phyloP scores from a whole-genome alignment of 2,113 vertebrate genomes.

The Microtus oregoni region DNA sequence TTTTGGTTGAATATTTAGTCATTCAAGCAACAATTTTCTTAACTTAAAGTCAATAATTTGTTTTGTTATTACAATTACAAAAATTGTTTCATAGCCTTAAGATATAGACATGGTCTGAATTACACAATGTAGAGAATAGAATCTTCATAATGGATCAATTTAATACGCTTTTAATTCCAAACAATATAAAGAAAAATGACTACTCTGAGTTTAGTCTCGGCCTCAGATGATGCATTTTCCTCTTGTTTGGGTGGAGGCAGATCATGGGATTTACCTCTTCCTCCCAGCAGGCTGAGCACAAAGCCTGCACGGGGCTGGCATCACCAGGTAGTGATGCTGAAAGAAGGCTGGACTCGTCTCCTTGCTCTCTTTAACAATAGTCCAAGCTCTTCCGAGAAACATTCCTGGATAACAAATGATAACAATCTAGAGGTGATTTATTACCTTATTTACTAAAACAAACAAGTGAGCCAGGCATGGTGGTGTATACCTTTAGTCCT shows the following conservation, averaged over 20 bases:
- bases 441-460: not conserved
- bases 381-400: constrained; percentile 88
- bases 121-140: constrained; percentile 74
- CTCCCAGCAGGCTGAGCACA: constrained; percentile 36
- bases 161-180: constrained; percentile 87
- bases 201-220: constrained; percentile 79
- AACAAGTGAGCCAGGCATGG: not conserved
- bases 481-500: not conserved
- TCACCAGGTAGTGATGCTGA: constrained; percentile 41
- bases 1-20: constrained; percentile 82
- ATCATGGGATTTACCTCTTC: not conserved
- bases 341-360: constrained; percentile 31
- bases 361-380: constrained; percentile 82
- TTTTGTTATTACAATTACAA: constrained; percentile 86
- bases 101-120: constrained; percentile 83
- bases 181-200: constrained; percentile 85
- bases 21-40: constrained; percentile 84
- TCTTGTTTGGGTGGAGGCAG: constrained; percentile 57
- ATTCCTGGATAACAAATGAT: constrained; percentile 89
- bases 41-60: constrained; percentile 87
- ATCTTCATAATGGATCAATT: constrained; percentile 86
- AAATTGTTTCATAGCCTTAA: constrained; percentile 88
- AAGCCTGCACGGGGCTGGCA: constrained; percentile 56
- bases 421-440: constrained; percentile 90
- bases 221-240: constrained; percentile 71